These are phyloP conservation scores for Chlamydotis undulata DNA, from an alignment of 2,113 vertebrate genomes.

Conservation along the genomic window DNA sequence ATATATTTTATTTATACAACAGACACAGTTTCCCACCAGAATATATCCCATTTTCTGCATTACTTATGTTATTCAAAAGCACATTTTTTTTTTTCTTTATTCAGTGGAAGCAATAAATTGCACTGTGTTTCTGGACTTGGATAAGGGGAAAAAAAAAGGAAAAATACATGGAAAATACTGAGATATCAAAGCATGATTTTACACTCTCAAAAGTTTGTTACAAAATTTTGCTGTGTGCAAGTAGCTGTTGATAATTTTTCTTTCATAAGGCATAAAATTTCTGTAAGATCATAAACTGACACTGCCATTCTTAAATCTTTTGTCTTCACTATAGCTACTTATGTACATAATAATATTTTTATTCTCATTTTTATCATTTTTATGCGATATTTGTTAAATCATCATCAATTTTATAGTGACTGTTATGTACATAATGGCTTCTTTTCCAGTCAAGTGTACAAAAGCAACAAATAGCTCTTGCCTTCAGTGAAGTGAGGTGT, in stretches of 20 bases:
- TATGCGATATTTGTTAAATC: conserved; percentile 31
- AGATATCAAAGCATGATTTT: not conserved
- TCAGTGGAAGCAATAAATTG: conserved; percentile 10
- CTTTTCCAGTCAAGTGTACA: not conserved
- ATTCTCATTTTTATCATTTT: not conserved
- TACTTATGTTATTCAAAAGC: conserved; percentile 11
- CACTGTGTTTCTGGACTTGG: not conserved
- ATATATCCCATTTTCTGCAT: conserved; percentile 19
- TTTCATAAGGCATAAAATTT: not conserved
- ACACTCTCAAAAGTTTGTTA: not conserved
- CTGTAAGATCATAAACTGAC: not conserved
- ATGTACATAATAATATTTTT: conserved; percentile 21
- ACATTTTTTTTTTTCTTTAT: not conserved
- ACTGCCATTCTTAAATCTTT: not conserved
- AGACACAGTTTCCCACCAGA: conserved; percentile 50
- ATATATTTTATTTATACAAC: conserved; percentile 63
- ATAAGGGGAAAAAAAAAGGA: not conserved
- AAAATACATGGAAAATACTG: not conserved
- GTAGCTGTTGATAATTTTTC: not conserved
- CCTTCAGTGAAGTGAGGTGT: conserved; percentile 14
- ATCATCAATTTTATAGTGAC: conserved; percentile 5
- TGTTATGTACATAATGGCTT: not conserved
- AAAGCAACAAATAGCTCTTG: not conserved
- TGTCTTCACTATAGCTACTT: conserved; percentile 5
- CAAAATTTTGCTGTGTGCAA: not conserved